Conservation (phyloP, 1,140 invertebrate species). For the Bombyx mandarina region DNA sequence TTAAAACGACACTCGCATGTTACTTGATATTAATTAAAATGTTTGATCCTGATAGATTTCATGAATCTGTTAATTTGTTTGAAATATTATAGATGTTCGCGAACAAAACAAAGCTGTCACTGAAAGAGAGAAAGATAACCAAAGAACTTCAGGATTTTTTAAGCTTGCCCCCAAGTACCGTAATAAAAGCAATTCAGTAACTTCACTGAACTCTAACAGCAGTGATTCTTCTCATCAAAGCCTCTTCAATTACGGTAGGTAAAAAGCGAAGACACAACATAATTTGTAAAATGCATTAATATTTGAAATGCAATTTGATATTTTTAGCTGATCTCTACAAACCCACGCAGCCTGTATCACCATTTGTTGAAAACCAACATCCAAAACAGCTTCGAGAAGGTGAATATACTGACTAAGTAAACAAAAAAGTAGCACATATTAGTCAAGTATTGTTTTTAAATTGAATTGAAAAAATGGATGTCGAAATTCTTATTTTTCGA, state of each 20-base stretch:
- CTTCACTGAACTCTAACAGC: constrained; percentile 39
- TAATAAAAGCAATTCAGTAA: constrained; percentile 35
- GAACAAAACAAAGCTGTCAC: constrained; percentile 15
- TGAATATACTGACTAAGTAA: constrained; percentile 9
- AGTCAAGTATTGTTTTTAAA: no score
- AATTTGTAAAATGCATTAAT: no score
- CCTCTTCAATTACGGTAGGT: no score
- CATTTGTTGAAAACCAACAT: constrained; percentile 32
- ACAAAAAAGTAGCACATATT: no score
- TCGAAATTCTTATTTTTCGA: neutral
- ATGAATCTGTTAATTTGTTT: constrained; percentile 3
- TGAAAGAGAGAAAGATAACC: constrained; percentile 17
- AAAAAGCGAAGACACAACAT: constrained; percentile 1
- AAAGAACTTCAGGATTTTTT: constrained; percentile 24
- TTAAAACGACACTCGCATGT: no score
- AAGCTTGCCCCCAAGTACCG: constrained; percentile 35
- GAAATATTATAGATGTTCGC: constrained; percentile 35
- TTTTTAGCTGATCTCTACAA: constrained; percentile 22
- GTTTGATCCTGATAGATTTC: no score
- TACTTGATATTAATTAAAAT: no score
- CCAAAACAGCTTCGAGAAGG: constrained; percentile 41
- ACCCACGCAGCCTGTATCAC: constrained; percentile 30
- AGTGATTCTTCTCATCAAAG: constrained; percentile 22
- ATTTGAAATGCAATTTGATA: no score
- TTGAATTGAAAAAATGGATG: no score